Base-by-base conservation (phyloP, 2,888 invertebrate genomes). In the Cheilosia grossa region DNA sequence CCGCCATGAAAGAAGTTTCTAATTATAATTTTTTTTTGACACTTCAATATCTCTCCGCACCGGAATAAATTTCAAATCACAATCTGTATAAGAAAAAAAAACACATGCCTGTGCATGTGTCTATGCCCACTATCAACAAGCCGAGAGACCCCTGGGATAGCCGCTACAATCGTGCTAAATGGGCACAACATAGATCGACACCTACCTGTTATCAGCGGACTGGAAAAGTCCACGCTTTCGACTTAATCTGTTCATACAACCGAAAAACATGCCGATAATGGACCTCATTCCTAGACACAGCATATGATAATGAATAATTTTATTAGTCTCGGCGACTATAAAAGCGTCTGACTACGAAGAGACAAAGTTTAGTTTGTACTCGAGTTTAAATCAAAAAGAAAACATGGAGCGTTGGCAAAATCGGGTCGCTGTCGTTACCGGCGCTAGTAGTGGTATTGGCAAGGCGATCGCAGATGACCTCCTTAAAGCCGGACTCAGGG, bases 381-480 rank as follows among this genome's bases (percentile, higher is more conserved):
- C 58, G 47, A 9, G 47, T 47, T 70, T 13, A 49, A 49, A 33
- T 10, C 13, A 30, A 33, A 30, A 10, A 27, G 19, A 66, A 21
- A 21, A 92, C 9, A 92, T 93, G 92, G 93, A 94, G 15, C 92
- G 93, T 27, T 94, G 94, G 94, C 83, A 87, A 0, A 93, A 93
- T 40, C 93, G 93, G 87, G 92, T 93, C 0, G 94, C 94, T 0
- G 91, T 94, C 27, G 94, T 94, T 73, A 94, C 94, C 0, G 94
- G 94, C 10, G 94, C 93, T 4, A 94, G 94, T 88, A 90, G 92
- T 0, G 94, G 94, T 2, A 94, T 94, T 67, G 94, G 93, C 17
- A 92, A 92, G 10, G 92, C 91, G 2, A 90, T 92, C 42, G 89
- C 90, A 1, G 88, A 88, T 61, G 89, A 90, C 33, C 89, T 93